Base-by-base conservation (phyloP, 2,113 vertebrate genomes). In the Alligator sinensis region DNA sequence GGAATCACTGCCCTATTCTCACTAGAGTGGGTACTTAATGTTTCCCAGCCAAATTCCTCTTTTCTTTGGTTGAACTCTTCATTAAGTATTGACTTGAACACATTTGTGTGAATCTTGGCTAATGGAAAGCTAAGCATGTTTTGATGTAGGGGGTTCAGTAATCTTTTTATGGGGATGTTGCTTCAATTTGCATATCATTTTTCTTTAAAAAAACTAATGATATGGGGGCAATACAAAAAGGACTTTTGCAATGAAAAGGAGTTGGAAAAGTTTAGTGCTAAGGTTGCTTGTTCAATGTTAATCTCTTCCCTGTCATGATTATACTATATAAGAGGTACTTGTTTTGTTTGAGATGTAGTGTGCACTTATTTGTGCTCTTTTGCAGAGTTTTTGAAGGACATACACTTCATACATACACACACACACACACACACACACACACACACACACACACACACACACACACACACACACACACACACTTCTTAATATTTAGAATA, bases 121-220 rank as follows among this genome's bases (percentile, higher is more conserved):
- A 66, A 57, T 16, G 60, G 75, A 27, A 92, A 91, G 96, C 82
- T 77, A 96, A 87, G 64, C 90, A 9, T 70, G 78, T 47, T 75
- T 61, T 92, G 93, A 91, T n/a, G 55, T 92, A 80, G 2, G 80
- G 72, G 61, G 22, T 88, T 94, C 70, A 77, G 64, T 70, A 64
- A 89, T 91, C 61, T 54, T 85, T 93, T 94, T 60, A 75, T 62
- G 90, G 87, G 87, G 72, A 82, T 92, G n/a, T 1, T 2, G 76
- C 62, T 96, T 95, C 94, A 95, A 82, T 95, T 95, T 87, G 62
- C 70, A 17, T 89, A 61, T 95, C 86, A 94, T 94, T 93, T 88
- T 85, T 91, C 34, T 74, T 91, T 10, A 3, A 76, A 92, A 92
- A 94, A 57, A 11, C 54, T 55, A 87, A 92, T 77, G 47, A 47